These are phyloP conservation scores for Aelia acuminata DNA, from an alignment of 2,888 invertebrate genomes.

Conservation along the genomic window DNA sequence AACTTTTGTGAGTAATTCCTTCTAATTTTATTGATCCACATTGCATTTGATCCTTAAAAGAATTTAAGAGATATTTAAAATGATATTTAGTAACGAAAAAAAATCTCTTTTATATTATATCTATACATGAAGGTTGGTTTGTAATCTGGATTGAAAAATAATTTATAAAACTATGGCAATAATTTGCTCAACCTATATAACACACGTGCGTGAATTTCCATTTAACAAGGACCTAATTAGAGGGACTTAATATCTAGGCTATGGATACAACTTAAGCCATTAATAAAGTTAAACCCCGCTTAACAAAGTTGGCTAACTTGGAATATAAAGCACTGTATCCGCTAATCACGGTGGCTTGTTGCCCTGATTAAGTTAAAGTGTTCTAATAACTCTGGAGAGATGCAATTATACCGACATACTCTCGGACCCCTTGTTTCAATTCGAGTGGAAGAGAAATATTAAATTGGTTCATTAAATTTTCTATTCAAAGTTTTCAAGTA, in stretches of 20 bases:
- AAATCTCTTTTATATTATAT: no score
- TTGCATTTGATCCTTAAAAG: no score
- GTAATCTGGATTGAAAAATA: neutral
- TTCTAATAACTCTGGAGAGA: constrained; percentile 4
- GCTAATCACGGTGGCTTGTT: constrained; percentile 35
- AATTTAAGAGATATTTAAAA: no score
- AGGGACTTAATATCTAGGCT: constrained; percentile 40
- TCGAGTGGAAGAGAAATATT: neutral
- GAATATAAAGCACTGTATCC: constrained; percentile 30
- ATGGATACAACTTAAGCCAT: constrained; percentile 26
- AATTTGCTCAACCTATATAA: neutral
- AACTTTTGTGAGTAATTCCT: no score
- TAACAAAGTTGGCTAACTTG: constrained; percentile 28
- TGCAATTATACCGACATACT: neutral
- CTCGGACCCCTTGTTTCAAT: neutral
- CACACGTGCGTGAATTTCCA: constrained; percentile 25
- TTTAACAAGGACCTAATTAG: constrained; percentile 7
- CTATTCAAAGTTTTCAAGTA: neutral
- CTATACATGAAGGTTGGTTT: neutral
- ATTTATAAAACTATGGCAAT: neutral
- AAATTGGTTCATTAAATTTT: neutral
- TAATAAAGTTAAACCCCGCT: constrained; percentile 34
- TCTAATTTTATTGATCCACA: no score
- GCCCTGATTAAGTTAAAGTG: constrained; percentile 31
- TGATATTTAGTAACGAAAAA: no score